Conservation (phyloP, 2,113 vertebrate genomes). For the Pogonocichla stellata region DNA sequence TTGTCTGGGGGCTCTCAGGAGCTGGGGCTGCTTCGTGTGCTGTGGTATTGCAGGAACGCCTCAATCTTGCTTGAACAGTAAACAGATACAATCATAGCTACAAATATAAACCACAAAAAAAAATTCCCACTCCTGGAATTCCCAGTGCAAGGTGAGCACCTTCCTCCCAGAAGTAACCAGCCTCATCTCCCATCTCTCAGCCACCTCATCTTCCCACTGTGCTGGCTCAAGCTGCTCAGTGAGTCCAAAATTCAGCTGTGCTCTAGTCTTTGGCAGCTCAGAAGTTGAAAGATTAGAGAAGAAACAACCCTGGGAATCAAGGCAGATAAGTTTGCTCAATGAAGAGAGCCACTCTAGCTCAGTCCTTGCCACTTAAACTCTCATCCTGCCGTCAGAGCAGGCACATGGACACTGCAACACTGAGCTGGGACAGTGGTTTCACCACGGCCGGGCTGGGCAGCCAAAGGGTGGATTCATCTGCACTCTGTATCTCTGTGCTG, state of each 20-base stretch:
- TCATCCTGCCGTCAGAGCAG: background rate
- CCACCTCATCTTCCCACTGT: background rate
- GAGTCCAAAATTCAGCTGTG: background rate
- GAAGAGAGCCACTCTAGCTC: background rate
- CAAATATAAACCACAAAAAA: background rate
- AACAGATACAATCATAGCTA: background rate
- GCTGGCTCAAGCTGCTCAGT: background rate
- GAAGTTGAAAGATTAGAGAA: background rate
- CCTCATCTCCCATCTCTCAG: no score
- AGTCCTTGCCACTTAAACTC: background rate
- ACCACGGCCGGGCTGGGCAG: rapidly evolving
- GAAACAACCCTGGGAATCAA: background rate
- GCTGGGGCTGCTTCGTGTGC: background rate
- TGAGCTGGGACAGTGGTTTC: background rate
- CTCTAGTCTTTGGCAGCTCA: background rate
- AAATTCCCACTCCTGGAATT: background rate
- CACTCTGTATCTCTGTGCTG: background rate
- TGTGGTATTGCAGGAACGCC: background rate
- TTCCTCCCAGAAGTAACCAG: background rate
- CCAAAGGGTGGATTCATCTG: rapidly evolving
- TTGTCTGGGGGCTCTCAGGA: background rate
- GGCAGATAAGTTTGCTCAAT: background rate
- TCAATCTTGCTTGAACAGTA: background rate
- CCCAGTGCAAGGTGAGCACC: rapidly evolving
- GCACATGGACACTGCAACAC: rapidly evolving